Evolutionary conservation across 2,888 invertebrate genomes (phyloP), one percentile per base, ranked within the genome.

Genomic region (Chrysolina oricalcia): DNA sequence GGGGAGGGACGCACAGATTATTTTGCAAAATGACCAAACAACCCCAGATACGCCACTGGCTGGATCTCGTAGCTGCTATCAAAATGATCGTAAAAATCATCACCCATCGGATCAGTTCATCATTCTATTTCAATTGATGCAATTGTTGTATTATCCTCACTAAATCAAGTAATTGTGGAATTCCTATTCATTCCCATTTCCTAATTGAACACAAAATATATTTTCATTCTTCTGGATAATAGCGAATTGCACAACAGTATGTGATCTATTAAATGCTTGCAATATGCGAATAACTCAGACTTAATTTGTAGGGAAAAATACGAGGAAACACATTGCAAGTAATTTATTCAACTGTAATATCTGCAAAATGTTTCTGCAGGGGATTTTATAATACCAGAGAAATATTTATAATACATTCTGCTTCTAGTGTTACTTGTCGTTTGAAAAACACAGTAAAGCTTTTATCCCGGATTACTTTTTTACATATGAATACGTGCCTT

Each of bases 401-500:
- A 19, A 56, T 56, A 56, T 23, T 56, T 13, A 56, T 56, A 13
- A 56, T 23, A 56, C 56, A 56, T 56, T 56, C 56, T 13, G 23
- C 56, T 56, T 21, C 23, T 56, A 48, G 48, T 56, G 23, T 53
- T 67, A 67, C 65, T 43, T 21, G 15, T 43, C 13, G 15, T 46
- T 50, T 50, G 67, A 50, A 48, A 35, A 17, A 67, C 67, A 67
- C 67, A 50, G 35, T 23, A 67, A 67, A 67, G 67, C 67, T 67
- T 50, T 67, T 35, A 67, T 50, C 50, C 35, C 21, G 67, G 35
- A 67, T 67, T 67, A 67, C 48, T 50, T 50, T 67, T 67, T 40
- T 50, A 50, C 50, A 67, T 50, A 67, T 67, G 67, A 50, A 50
- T 50, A 50, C 50, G 67, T 67, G 35, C 50, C 50, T 27, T 65